These are phyloP conservation scores for Trichacis sp. DNA, from an alignment of 2,888 invertebrate species.

Conservation along the genomic window DNA sequence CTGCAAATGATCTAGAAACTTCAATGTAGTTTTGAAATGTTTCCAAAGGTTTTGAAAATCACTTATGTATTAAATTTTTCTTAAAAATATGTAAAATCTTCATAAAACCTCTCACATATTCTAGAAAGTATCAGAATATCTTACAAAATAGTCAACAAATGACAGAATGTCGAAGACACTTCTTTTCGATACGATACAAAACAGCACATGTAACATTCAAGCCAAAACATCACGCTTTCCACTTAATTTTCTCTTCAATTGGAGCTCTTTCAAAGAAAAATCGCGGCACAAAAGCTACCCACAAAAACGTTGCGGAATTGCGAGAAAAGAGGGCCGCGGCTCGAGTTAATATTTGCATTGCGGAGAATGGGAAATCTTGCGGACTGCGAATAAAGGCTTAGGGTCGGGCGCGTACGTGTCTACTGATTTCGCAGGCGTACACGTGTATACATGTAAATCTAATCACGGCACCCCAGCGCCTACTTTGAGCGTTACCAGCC, in stretches of 20 bases:
- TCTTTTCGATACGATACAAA: too few relatives aligned
- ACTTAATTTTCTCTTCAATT: background rate
- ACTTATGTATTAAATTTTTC: too few relatives aligned
- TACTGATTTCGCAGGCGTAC: conserved; percentile 22
- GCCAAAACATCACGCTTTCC: too few relatives aligned
- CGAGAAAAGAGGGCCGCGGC: background rate
- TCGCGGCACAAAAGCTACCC: background rate
- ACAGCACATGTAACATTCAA: too few relatives aligned
- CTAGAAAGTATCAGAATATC: too few relatives aligned
- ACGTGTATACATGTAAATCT: conserved; percentile 65
- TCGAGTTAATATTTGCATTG: conserved; percentile 44
- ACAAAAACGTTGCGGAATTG: background rate
- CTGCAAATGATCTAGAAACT: too few relatives aligned
- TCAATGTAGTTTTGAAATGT: too few relatives aligned
- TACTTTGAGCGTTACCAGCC: conserved; percentile 62
- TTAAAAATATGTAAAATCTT: too few relatives aligned
- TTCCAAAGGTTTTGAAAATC: too few relatives aligned
- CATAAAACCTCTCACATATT: too few relatives aligned
- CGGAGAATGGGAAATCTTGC: conserved; percentile 29
- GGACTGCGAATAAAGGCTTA: conserved; percentile 52
- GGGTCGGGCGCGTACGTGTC: conserved; percentile 30
- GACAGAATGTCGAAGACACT: too few relatives aligned
- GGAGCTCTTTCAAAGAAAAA: background rate
- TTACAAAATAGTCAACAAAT: too few relatives aligned
- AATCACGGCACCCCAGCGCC: conserved; percentile 64